These are phyloP conservation scores for Subacronicta megacephala DNA, from an alignment of 2,888 invertebrate species.

Conservation along the genomic window DNA sequence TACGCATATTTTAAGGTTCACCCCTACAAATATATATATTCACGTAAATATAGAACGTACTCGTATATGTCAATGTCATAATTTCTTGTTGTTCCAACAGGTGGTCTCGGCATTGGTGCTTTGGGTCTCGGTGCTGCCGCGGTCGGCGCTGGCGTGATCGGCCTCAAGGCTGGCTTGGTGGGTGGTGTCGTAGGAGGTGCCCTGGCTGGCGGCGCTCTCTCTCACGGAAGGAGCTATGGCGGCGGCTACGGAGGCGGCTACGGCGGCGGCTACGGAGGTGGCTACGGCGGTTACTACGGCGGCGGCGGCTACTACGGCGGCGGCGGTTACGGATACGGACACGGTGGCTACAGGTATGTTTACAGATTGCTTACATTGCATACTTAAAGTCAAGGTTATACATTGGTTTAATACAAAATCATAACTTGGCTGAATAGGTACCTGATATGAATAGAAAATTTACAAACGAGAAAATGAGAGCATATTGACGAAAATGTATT, in stretches of 20 bases:
- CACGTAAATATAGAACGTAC: no score
- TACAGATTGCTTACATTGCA: not conserved
- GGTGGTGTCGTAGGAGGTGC: conserved; percentile 84
- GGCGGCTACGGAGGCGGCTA: conserved; percentile 59
- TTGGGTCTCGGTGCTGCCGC: conserved; percentile 72
- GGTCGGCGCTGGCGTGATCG: conserved; percentile 76
- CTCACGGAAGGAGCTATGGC: conserved; percentile 63
- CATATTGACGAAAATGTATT: no score
- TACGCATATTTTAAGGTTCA: no score
- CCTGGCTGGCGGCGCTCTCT: conserved; percentile 65
- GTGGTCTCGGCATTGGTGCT: conserved; percentile 65
- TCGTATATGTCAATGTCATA: no score
- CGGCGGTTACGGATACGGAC: conserved; percentile 54
- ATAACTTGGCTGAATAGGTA: no score
- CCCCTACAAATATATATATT: no score
- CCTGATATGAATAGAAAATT: not conserved
- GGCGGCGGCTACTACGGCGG: conserved; percentile 51
- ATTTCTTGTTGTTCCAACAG: conserved; percentile 39
- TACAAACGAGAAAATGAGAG: no score
- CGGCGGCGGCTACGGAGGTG: conserved; percentile 61
- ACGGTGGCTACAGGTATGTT: conserved; percentile 59
- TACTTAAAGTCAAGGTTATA: no score
- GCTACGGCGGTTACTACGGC: conserved; percentile 54
- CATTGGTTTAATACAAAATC: no score
- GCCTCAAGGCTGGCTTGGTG: conserved; percentile 76